A percentile compares a stretch with the other conserved stretches of the same genome.
phyloP scores from a whole-genome alignment of 1,140 invertebrate genomes.

The Branchinecta lindahli region DNA sequence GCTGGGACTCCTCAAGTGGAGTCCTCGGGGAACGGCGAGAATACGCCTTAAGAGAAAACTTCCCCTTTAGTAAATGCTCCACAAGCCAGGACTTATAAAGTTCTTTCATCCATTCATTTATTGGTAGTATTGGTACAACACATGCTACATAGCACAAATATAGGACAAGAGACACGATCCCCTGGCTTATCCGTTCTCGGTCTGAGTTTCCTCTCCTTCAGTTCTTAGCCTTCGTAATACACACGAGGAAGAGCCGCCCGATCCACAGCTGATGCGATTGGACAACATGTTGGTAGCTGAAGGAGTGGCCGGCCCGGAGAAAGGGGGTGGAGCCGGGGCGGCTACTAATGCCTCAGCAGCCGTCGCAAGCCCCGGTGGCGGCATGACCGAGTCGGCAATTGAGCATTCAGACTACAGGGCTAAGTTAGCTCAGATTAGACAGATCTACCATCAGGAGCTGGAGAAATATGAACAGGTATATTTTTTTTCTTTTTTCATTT shows the following conservation, averaged over 20 bases:
- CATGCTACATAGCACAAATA: too few species aligned
- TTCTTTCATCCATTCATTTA: too few species aligned
- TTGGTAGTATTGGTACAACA: too few species aligned
- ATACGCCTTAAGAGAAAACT: too few species aligned
- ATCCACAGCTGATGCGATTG: constrained; percentile 94
- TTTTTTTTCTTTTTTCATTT: not conserved
- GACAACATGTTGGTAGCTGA: constrained; percentile 99
- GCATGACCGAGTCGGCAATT: constrained; percentile 74
- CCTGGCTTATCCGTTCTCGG: too few species aligned
- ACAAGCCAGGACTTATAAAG: too few species aligned
- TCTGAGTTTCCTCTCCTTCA: constrained; percentile 28
- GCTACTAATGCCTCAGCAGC: constrained; percentile 80
- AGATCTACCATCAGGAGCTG: constrained; percentile 97
- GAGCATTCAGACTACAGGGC: constrained; percentile 98
- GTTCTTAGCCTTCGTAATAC: constrained; percentile 88
- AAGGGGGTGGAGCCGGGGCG: constrained; percentile 78
- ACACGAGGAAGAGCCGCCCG: constrained; percentile 95
- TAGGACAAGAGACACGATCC: too few species aligned
- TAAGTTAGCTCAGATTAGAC: constrained; percentile 95
- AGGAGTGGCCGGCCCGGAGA: constrained; percentile 94
- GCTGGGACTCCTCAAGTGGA: too few species aligned
- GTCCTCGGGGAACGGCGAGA: too few species aligned
- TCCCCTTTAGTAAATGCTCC: too few species aligned
- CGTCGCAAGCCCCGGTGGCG: constrained; percentile 46
- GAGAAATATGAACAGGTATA: constrained; percentile 93